phyloP scores from a whole-genome alignment of 2,113 vertebrate genomes.

The Rousettus leschenaultii region DNA sequence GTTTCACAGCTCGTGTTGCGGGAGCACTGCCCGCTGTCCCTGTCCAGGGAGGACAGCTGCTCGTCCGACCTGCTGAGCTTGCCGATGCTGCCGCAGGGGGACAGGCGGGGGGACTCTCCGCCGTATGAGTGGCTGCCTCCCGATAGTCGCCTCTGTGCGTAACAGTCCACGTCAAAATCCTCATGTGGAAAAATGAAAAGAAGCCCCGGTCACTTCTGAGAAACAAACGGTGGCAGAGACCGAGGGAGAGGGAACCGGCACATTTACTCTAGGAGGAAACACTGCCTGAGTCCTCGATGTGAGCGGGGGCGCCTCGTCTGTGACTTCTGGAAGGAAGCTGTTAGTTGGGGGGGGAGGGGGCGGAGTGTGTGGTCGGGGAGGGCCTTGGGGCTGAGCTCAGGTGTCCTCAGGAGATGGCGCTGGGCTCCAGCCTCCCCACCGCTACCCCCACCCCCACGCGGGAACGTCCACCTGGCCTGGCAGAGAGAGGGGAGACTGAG shows the following conservation, averaged over 20 bases:
- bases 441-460: rapidly evolving
- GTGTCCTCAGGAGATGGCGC: neutral
- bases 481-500: neutral
- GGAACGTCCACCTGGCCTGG: neutral
- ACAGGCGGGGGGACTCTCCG: conserved; percentile 95
- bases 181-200: conserved; percentile 64
- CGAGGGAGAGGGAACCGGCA: neutral
- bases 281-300: neutral
- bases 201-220: neutral
- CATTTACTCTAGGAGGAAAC: neutral
- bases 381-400: neutral
- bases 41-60: conserved; percentile 96
- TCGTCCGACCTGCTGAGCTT: conserved; percentile 98
- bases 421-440: neutral
- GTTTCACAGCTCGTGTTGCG: conserved; percentile 99
- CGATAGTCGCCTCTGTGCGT: conserved; percentile 92
- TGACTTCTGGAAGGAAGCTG: neutral
- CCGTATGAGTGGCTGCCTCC: conserved; percentile 97
- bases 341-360: too few species aligned
- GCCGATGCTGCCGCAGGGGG: conserved; percentile 95
- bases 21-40: conserved; percentile 97
- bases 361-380: neutral
- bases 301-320: neutral
- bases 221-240: neutral
- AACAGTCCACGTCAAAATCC: conserved; percentile 94